Percentiles rank a stretch among this genome's conserved stretches.
Evolutionary conservation across 2,113 vertebrate species (phyloP).

Genomic region (Phasianus colchicus): DNA sequence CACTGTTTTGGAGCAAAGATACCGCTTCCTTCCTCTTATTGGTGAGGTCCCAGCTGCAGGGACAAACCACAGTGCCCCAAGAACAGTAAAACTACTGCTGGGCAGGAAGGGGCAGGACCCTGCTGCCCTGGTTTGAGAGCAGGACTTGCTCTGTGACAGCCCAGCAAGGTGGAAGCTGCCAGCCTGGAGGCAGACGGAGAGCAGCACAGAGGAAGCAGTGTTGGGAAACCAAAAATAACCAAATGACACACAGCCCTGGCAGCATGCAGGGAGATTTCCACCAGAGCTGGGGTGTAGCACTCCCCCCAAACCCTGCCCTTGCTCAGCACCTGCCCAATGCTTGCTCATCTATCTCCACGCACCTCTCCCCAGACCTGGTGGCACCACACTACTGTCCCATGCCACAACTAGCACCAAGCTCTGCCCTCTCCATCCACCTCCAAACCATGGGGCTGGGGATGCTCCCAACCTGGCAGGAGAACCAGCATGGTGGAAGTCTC

Average conservation of each 20-base stretch:
- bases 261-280: rapidly evolving
- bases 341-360: not conserved
- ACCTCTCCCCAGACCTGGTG: not conserved
- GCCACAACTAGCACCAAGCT: not conserved
- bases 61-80: not conserved
- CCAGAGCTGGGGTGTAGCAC: rapidly evolving
- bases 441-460: not conserved
- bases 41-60: not conserved
- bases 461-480: not conserved
- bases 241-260: rapidly evolving
- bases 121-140: not conserved
- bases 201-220: constrained; percentile 12
- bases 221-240: not conserved
- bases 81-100: not conserved
- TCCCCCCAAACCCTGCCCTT: not conserved
- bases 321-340: not conserved
- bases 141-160: not conserved
- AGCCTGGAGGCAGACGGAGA: not conserved
- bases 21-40: not conserved
- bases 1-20: not conserved
- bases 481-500: not conserved
- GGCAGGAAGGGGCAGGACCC: not conserved
- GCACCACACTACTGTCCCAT: not conserved
- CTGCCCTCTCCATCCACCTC: not conserved
- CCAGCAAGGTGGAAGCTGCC: not conserved